Conservation (phyloP, 2,113 vertebrate species). For the Halichoeres trimaculatus region DNA sequence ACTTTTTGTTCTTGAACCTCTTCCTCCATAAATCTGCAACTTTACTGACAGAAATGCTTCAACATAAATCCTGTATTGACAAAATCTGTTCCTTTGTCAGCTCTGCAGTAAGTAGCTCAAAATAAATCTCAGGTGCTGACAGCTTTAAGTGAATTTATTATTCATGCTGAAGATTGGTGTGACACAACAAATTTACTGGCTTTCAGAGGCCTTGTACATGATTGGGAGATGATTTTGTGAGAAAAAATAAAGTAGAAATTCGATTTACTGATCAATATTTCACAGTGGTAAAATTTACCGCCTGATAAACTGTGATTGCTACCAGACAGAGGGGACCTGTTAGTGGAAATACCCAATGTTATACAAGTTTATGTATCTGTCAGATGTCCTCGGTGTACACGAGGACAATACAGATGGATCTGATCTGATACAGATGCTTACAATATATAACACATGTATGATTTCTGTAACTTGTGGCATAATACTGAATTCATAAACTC, state of each 20-base stretch:
- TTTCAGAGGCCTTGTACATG: background rate
- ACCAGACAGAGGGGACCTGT: background rate
- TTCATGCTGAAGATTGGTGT: conserved; percentile 1
- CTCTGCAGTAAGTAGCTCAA: background rate
- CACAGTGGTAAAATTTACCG: background rate
- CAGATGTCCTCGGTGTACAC: background rate
- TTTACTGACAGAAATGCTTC: background rate
- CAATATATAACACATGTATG: background rate
- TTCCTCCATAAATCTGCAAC: background rate
- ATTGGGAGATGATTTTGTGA: background rate
- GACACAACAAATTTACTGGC: conserved; percentile 5
- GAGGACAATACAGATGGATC: too few relatives aligned
- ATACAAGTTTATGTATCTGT: background rate
- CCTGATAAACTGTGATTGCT: background rate
- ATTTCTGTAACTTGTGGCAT: background rate
- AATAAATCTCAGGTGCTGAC: conserved; percentile 6
- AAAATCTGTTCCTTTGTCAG: background rate
- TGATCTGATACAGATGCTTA: background rate
- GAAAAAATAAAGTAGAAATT: background rate
- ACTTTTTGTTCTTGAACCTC: too few relatives aligned
- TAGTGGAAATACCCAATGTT: background rate
- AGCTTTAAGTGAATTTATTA: conserved; percentile 10
- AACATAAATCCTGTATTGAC: conserved; percentile 4
- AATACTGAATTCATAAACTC: too few relatives aligned
- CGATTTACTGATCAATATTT: background rate